These are phyloP conservation scores for Garra rufa DNA, from an alignment of 2,113 vertebrate species.

Conservation along the genomic window DNA sequence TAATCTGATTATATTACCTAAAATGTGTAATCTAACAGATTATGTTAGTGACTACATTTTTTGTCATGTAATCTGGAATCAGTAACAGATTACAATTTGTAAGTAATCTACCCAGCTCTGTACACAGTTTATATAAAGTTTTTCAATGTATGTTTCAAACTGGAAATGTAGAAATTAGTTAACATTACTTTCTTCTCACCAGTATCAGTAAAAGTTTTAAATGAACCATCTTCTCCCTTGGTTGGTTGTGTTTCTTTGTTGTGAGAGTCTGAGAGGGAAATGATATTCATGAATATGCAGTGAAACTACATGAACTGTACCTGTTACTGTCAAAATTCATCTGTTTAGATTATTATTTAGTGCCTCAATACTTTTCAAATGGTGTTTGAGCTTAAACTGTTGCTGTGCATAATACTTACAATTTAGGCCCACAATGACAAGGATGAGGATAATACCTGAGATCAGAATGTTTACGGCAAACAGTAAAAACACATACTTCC, in stretches of 20 bases:
- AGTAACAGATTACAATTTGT: too few species aligned
- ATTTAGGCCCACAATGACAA: not conserved
- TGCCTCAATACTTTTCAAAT: not conserved
- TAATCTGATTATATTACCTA: too few species aligned
- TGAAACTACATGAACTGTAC: not conserved
- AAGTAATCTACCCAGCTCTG: too few species aligned
- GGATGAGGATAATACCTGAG: not conserved
- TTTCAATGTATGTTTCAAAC: not conserved
- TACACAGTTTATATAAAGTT: not conserved
- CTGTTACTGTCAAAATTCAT: not conserved
- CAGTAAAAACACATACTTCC: not conserved
- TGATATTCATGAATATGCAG: not conserved
- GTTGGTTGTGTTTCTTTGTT: not conserved
- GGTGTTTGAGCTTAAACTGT: not conserved
- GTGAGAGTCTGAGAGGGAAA: not conserved
- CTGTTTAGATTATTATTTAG: not conserved
- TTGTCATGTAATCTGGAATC: too few species aligned
- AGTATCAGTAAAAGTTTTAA: not conserved
- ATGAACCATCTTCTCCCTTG: not conserved
- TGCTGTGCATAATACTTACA: constrained; percentile 31
- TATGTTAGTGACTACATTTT: too few species aligned
- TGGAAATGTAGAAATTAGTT: not conserved
- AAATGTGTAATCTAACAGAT: too few species aligned
- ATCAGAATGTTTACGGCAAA: constrained; percentile 2
- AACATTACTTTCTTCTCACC: not conserved